Percentiles rank a stretch among this genome's conserved stretches.
These are phyloP conservation scores for Psammodynastes pulverulentus DNA, from an alignment of 2,113 vertebrate genomes.

Conservation along the genomic window DNA sequence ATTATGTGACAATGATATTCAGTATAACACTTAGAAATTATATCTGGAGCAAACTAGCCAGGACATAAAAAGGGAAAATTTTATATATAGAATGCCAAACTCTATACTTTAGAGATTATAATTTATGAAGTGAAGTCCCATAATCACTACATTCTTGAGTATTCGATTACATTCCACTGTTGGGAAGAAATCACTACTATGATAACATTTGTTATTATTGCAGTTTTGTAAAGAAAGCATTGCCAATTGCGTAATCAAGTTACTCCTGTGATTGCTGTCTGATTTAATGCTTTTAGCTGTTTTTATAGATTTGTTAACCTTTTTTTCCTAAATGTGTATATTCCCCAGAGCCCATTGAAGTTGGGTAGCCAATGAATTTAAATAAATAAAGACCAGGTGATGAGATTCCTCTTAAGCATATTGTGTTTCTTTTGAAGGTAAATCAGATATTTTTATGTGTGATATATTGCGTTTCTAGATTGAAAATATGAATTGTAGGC, in stretches of 20 bases:
- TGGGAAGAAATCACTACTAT: neutral
- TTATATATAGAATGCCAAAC: neutral
- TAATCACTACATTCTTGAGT: neutral
- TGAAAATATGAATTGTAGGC: neutral
- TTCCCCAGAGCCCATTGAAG: neutral
- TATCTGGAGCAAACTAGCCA: neutral
- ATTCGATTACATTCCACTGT: neutral
- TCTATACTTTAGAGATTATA: neutral
- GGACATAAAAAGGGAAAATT: neutral
- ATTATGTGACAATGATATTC: neutral
- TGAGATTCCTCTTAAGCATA: neutral
- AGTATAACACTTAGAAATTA: neutral
- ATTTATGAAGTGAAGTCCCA: neutral
- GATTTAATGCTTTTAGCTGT: neutral
- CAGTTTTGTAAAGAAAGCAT: neutral
- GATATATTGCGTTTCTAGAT: neutral
- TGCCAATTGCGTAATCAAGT: neutral
- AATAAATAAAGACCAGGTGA: neutral
- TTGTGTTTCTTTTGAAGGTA: neutral
- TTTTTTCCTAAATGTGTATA: neutral
- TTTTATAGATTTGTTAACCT: neutral
- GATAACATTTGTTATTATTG: neutral
- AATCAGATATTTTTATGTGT: neutral
- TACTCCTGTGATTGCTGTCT: neutral
- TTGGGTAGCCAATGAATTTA: neutral